Base-by-base conservation (phyloP, 2,888 invertebrate species). In the Hypomecis punctinalis region DNA sequence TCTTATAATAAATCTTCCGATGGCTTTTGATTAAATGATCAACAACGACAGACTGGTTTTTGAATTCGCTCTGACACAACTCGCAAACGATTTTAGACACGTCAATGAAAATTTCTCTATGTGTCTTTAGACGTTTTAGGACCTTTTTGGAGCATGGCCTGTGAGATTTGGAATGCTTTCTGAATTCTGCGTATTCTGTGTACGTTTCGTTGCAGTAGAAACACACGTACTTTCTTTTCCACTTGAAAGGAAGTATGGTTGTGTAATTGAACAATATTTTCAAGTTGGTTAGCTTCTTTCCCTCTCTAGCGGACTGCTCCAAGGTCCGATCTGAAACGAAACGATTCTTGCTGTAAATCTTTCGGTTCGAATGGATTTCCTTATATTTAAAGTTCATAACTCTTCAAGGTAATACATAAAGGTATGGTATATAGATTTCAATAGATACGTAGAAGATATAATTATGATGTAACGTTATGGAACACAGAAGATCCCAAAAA, bases 241-340 rank as follows among this genome's bases (percentile, higher is more conserved):
- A 91, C 82, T 90, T 90, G 77, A 91, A 91, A 37, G 91, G 91
- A 62, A 91, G 76, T 55, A 92, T 78, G 0, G 89, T 79, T 0
- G 91, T 90, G 75, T 86, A 82, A 85, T 90, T 89, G 85, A 91
- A 90, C 63, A 92, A 76, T 60, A 82, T 82, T 87, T 84, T 83
- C 78, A 91, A 81, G 79, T 91, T 92, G 81, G 85, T 83, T 76
- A 90, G 75, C 68, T 90, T 79, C 70, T 79, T 82, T 79, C 86
- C 86, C 75, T 86, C 69, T 82, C 79, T 78, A 74, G 82, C 84
- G 80, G 80, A 80, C 75, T 80, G 80, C 68, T 78, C 82, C 76
- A 84, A 79, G 63, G 78, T 74, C 68, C 80, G 83, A 91, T 89
- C 91, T 91, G 91, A 84, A 89, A 91, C 86, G 76, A 89, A 90